Evolutionary conservation across 2,888 invertebrate species (phyloP), one percentile per base, ranked within the genome.

Genomic region (Agrochola circellaris): DNA sequence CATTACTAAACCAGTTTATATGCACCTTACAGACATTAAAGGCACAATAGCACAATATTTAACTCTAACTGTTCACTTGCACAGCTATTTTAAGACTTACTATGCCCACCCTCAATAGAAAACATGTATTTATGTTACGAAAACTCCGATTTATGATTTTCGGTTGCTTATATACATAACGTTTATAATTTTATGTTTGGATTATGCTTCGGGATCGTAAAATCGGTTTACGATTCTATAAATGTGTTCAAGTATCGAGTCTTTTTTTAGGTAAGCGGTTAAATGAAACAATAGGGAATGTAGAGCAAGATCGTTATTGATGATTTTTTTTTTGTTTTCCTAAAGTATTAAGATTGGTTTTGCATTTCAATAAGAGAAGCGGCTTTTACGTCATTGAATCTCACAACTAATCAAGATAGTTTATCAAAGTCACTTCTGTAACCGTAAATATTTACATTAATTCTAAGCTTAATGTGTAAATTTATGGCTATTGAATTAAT

Each of bases 171-270:
- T 88, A 93, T 91, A 91, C 90, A 88, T 85, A 91, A 91, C 91
- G 91, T 91, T 94, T 93, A 94, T 92, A 91, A 93, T 94, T 95
- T 95, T 94, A 95, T 93, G 92, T 92, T 89, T 90, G 93, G 92
- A 94, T 95, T 94, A 94, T 93, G 91, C 89, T 90, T 88, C 77
- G 79, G 66, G 87, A 88, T 94, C 95, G 92, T 96, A 95, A 95
- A 95, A 93, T 90, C 85, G 86, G 93, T 94, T 95, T 94, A 95
- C 91, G 95, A 91, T 93, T 93, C 94, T 93, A 92, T 94, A 94
- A 95, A 95, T 94, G 94, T 91, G 89, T 89, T 91, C 90, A 89
- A 93, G 91, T 92, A 92, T 90, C 87, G 88, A 91, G 88, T 91
- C 87, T 89, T 90, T 92, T 90, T 89, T 89, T 89, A 75, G 83